phyloP scores from a whole-genome alignment of 2,888 invertebrate species.

The Tinea trinotella region DNA sequence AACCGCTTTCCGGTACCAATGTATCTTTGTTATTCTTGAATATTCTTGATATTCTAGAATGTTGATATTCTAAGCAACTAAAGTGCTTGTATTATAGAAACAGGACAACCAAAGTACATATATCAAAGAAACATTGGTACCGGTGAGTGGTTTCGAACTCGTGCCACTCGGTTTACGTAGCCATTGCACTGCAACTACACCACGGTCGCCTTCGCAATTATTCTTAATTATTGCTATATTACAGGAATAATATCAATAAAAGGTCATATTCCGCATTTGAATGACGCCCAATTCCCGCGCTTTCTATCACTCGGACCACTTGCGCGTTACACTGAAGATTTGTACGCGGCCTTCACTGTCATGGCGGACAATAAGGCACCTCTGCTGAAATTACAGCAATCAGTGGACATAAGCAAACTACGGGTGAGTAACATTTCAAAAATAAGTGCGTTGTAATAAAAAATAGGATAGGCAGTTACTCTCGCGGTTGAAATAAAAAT shows the following conservation, averaged over 20 bases:
- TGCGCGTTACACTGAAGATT: constrained; percentile 83
- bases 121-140: too few relatives aligned
- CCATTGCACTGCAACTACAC: too few relatives aligned
- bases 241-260: constrained; percentile 68
- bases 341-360: constrained; percentile 76
- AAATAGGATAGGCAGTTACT: background rate
- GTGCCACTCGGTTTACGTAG: too few relatives aligned
- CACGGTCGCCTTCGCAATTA: too few relatives aligned
- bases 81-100: too few relatives aligned
- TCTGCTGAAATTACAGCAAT: constrained; percentile 59
- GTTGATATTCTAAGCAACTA: too few relatives aligned
- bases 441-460: background rate
- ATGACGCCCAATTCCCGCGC: constrained; percentile 57
- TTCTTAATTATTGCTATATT: background rate
- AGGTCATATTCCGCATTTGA: constrained; percentile 74
- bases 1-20: too few relatives aligned
- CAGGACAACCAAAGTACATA: too few relatives aligned
- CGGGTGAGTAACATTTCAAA: constrained; percentile 37
- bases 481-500: background rate
- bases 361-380: constrained; percentile 65
- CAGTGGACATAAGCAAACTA: constrained; percentile 55
- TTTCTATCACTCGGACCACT: constrained; percentile 80
- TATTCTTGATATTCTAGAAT: background rate
- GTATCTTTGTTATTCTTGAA: too few relatives aligned
- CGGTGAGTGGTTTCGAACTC: too few relatives aligned